These are phyloP conservation scores for Sturmia bella DNA, from an alignment of 2,888 invertebrate species.

Conservation along the genomic window DNA sequence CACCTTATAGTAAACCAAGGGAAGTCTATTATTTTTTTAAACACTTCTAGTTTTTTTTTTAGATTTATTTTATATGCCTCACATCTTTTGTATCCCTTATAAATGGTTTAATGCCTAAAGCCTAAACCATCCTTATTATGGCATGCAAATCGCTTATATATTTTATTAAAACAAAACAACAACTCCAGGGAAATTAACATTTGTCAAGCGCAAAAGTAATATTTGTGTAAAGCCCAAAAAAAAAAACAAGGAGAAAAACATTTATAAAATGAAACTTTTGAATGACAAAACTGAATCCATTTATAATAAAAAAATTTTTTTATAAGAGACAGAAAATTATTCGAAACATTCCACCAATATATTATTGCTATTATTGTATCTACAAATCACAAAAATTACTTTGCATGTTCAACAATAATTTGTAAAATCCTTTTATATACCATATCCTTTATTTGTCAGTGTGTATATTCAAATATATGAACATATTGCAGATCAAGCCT, in stretches of 20 bases:
- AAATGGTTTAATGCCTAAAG: too few relatives aligned
- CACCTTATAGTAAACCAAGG: too few relatives aligned
- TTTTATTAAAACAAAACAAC: neutral
- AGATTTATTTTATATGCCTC: too few relatives aligned
- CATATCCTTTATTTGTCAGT: neutral
- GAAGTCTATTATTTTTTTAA: too few relatives aligned
- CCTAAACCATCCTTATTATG: neutral
- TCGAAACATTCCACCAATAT: neutral
- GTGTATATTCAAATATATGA: neutral
- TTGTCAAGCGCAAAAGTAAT: slow-evolving; percentile 20
- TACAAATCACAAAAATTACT: slow-evolving; percentile 40
- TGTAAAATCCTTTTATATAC: slow-evolving; percentile 37
- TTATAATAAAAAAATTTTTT: neutral
- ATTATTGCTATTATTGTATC: slow-evolving; percentile 1
- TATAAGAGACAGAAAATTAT: neutral
- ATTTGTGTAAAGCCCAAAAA: neutral
- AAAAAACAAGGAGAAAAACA: neutral
- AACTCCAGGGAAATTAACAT: slow-evolving; percentile 55
- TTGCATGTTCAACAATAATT: slow-evolving; percentile 61
- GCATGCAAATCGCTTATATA: neutral
- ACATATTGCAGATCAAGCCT: neutral
- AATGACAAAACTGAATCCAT: neutral
- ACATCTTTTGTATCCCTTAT: too few relatives aligned
- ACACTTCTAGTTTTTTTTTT: too few relatives aligned
- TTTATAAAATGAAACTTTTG: neutral